A percentile compares a stretch with the other conserved stretches of the same genome.
Evolutionary conservation across 2,888 invertebrate genomes (phyloP).

Genomic region (Exephanes ischioxanthus): DNA sequence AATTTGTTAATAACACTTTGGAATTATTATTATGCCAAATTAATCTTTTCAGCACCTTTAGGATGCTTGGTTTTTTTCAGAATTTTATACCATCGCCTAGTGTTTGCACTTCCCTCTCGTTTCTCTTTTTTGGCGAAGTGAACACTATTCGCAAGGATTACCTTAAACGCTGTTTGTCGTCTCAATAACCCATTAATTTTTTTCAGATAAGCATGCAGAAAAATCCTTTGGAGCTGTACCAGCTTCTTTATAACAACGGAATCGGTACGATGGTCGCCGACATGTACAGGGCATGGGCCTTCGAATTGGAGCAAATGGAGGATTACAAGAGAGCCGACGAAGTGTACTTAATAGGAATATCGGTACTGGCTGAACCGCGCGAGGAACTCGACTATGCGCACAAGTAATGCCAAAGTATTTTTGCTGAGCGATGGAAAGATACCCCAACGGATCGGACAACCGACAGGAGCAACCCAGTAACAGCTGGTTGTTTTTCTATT

Average conservation of each 20-base stretch:
- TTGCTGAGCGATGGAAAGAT: too few species aligned
- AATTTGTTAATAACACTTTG: too few species aligned
- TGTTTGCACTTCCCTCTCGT: too few species aligned
- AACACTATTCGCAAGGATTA: too few species aligned
- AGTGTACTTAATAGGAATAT: slow-evolving; percentile 92
- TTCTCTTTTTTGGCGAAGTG: too few species aligned
- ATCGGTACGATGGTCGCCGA: slow-evolving; percentile 93
- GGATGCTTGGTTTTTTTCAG: too few species aligned
- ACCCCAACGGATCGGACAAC: too few species aligned
- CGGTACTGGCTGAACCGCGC: slow-evolving; percentile 91
- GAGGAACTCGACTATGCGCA: slow-evolving; percentile 92
- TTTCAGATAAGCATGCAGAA: slow-evolving; percentile 91
- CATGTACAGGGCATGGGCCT: slow-evolving; percentile 96
- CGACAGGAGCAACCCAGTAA: too few species aligned
- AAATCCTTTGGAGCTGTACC: slow-evolving; percentile 92
- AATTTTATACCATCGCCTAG: too few species aligned
- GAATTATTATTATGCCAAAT: too few species aligned
- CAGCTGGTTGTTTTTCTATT: neutral
- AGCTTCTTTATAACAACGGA: slow-evolving; percentile 92
- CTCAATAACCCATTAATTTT: neutral
- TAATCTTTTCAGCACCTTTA: too few species aligned
- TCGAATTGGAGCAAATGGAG: slow-evolving; percentile 92
- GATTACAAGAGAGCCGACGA: slow-evolving; percentile 94
- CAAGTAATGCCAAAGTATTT: slow-evolving; percentile 86
- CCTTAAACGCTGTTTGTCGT: too few species aligned